Evolutionary conservation across 1,140 invertebrate species (phyloP).

Genomic region (Centruroides vittatus): DNA sequence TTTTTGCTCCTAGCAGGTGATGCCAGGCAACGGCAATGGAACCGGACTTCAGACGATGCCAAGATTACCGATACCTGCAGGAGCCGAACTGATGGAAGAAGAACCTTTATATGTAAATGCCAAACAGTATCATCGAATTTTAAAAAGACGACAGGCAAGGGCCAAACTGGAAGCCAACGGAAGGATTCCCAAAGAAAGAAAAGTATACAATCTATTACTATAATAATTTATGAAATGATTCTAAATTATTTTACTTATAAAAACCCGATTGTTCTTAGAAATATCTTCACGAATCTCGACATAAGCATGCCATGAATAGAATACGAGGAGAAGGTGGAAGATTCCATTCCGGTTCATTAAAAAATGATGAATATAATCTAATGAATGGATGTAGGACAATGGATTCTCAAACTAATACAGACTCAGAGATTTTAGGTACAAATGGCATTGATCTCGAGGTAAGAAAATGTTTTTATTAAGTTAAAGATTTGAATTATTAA

Average conservation of each 20-base stretch:
- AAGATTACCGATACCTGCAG: conserved; percentile 43
- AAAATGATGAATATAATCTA: conserved; percentile 7
- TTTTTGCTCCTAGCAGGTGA: too few species aligned
- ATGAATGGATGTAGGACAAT: conserved; percentile 3
- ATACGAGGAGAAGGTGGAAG: conserved; percentile 90
- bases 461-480: too few species aligned
- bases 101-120: conserved; percentile 96
- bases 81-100: conserved; percentile 65
- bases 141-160: conserved; percentile 74
- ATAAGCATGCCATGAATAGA: conserved; percentile 95
- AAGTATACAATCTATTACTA: conserved; percentile 38
- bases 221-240: background rate
- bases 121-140: conserved; percentile 89
- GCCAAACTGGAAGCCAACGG: conserved; percentile 83
- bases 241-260: too few species aligned
- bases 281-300: conserved; percentile 97
- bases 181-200: conserved; percentile 90
- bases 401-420: conserved; percentile 13
- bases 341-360: conserved; percentile 54
- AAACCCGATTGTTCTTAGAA: conserved; percentile 45
- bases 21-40: too few species aligned
- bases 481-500: too few species aligned
- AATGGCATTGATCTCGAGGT: background rate
- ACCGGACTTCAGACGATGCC: too few species aligned
- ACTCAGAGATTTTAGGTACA: conserved; percentile 2